Evolutionary conservation across 2,888 invertebrate genomes (phyloP), one percentile per base, ranked within the genome.

Genomic region (Pilophorus perplexus): DNA sequence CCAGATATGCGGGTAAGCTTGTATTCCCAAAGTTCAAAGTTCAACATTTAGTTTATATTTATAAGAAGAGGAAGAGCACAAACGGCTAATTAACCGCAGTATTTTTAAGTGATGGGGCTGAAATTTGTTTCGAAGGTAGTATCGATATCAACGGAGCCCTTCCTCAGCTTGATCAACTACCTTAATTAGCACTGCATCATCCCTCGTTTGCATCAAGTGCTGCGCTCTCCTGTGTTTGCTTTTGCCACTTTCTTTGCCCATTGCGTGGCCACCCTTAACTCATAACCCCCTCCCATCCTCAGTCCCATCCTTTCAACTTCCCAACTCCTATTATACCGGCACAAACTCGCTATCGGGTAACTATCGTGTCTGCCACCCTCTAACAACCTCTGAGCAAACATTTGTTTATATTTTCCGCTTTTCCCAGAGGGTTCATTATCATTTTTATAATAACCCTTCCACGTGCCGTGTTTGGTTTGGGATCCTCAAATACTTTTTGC

Each of bases 371-470:
- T 62, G 38, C 46, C n/a, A 48, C 33, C 46, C 27, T 42, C 46
- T 62, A 62, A 62, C 62, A 62, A 40, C 62, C 62, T 16, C 28
- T 20, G 62, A 46, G 62, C 62, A 62, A 62, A 62, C 62, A 62
- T 62, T 62, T 62, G 62, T 46, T 62, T 46, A 62, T 48, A 62
- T 62, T 62, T 62, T 44, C 59, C 62, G 27, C 44, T 46, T 62
- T 62, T 62, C 44, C 59, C 59, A 55, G 55, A n/a, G 54, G 55
- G 55, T 55, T 55, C 55, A 55, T 55, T 55, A 55, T 55, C 55
- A 55, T 55, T 55, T 55, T 55, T 38, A 55, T 55, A 55, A 55
- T 55, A 55, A 55, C 55, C 38, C n/a, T n/a, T 55, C 55, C 55
- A 55, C 55, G 55, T 38, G 37, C 55, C 55, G 55, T 38, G 55